phyloP scores from a whole-genome alignment of 2,113 vertebrate genomes.

The Phrynosoma platyrhinos region DNA sequence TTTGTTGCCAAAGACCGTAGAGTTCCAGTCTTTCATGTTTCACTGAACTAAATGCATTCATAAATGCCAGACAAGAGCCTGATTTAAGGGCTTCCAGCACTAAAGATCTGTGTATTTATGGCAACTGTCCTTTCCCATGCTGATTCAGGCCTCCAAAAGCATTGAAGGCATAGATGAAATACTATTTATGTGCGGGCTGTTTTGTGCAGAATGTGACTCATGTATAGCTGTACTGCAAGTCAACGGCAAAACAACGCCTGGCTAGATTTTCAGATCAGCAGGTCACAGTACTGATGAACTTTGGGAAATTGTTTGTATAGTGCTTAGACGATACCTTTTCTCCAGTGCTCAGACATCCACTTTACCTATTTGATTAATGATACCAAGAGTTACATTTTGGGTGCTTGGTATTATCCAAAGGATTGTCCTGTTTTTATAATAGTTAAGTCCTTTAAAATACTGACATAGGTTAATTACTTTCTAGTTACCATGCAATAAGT shows the following conservation, averaged over 20 bases:
- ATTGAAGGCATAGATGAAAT: slow-evolving; percentile 14
- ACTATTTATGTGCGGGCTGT: slow-evolving; percentile 4
- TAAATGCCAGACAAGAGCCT: background rate
- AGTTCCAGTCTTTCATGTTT: background rate
- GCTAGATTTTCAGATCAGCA: background rate
- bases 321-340: background rate
- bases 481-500: background rate
- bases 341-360: background rate
- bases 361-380: background rate
- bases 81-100: background rate
- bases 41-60: slow-evolving; percentile 13
- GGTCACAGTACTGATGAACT: background rate
- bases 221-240: background rate
- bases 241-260: background rate
- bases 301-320: background rate
- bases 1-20: background rate
- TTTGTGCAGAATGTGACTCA: slow-evolving; percentile 15
- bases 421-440: background rate
- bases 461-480: background rate
- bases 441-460: background rate
- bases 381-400: background rate
- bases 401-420: background rate
- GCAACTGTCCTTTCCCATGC: background rate
- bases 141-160: background rate
- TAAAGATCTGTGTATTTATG: background rate